Evolutionary conservation across 2,888 invertebrate species (phyloP).

Genomic region (Papilio demoleus): DNA sequence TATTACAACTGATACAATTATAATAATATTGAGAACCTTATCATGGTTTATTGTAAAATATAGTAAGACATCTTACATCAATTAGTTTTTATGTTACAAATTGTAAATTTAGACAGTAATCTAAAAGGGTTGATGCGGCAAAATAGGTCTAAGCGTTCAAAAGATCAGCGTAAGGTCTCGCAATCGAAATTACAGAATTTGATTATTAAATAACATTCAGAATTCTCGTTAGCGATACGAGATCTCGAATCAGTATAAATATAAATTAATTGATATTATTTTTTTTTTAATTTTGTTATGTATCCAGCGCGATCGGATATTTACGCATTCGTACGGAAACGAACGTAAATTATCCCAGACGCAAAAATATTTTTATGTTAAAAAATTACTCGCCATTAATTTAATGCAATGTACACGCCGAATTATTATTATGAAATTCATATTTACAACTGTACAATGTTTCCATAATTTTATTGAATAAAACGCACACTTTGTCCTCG

Average conservation of each 20-base stretch:
- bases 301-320: conserved; percentile 7
- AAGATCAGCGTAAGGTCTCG: not conserved
- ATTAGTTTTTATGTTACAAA: too few species aligned
- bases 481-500: too few species aligned
- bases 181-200: not conserved
- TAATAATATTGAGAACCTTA: not conserved
- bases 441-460: not conserved
- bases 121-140: too few species aligned
- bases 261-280: conserved; percentile 34
- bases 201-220: not conserved
- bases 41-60: not conserved
- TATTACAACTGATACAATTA: too few species aligned
- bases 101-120: too few species aligned
- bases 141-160: too few species aligned
- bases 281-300: conserved; percentile 35
- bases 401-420: not conserved
- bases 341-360: conserved; percentile 19
- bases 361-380: conserved; percentile 36
- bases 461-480: too few species aligned
- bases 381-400: conserved; percentile 15
- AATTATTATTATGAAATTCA: conserved; percentile 24
- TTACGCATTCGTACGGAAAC: conserved; percentile 31
- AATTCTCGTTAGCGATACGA: not conserved
- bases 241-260: not conserved
- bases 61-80: too few species aligned